phyloP scores from a whole-genome alignment of 2,888 invertebrate species.

The Lordiphosa fenestrarum region DNA sequence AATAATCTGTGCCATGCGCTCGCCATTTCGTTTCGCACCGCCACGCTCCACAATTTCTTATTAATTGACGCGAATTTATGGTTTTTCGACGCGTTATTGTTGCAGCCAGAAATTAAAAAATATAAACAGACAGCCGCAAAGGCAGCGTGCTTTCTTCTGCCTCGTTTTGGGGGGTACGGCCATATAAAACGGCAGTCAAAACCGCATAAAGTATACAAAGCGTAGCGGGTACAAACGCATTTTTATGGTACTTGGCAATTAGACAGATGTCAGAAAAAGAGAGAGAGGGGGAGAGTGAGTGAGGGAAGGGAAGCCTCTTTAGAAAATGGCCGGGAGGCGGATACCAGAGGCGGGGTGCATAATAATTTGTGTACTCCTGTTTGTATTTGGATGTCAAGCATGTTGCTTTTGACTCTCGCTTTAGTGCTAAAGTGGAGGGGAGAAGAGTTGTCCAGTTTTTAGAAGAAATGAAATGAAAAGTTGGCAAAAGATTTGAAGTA shows the following conservation, averaged over 20 bases:
- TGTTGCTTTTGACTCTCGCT: conserved; percentile 13
- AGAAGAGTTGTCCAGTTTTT: neutral
- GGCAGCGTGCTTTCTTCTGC: neutral
- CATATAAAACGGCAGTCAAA: conserved; percentile 25
- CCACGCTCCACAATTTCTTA: conserved; percentile 69
- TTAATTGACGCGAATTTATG: conserved; percentile 76
- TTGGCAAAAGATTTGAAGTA: no score
- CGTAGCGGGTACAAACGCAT: conserved; percentile 39
- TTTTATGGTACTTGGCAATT: conserved; percentile 72
- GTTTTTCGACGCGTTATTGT: conserved; percentile 75
- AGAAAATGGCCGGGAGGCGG: conserved; percentile 21
- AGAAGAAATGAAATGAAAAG: neutral
- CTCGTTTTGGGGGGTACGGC: conserved; percentile 9
- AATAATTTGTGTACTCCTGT: conserved; percentile 71
- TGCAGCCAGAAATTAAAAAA: conserved; percentile 67
- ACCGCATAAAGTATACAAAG: conserved; percentile 44
- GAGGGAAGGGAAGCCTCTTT: neutral
- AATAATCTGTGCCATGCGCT: conserved; percentile 47
- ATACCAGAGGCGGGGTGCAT: conserved; percentile 37
- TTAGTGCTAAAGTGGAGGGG: neutral
- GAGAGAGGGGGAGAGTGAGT: neutral
- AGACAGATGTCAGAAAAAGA: conserved; percentile 25
- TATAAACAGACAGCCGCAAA: conserved; percentile 61
- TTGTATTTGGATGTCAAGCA: conserved; percentile 56
- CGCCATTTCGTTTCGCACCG: conserved; percentile 51